Percentiles rank a stretch among this genome's conserved stretches.
Conservation (phyloP, 1,140 invertebrate species). For the Diabrotica virgifera region DNA sequence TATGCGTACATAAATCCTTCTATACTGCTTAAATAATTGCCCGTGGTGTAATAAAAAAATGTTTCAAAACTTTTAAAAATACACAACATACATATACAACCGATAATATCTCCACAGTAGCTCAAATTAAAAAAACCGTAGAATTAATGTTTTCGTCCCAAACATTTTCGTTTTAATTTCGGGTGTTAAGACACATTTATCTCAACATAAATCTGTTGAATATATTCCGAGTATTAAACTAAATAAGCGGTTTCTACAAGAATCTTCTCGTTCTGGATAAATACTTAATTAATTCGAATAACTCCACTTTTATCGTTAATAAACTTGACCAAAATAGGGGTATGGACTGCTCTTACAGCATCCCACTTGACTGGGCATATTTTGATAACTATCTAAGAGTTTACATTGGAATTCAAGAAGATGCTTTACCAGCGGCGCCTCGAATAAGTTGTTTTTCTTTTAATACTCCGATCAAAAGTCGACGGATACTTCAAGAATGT, state of each 20-base stretch:
- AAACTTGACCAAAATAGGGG: background rate
- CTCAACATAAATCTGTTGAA: background rate
- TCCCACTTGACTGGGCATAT: background rate
- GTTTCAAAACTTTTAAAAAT: too few species aligned
- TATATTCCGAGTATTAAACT: background rate
- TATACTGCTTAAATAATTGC: too few species aligned
- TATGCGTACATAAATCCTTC: too few species aligned
- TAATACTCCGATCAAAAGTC: too few species aligned
- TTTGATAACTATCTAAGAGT: slow-evolving; percentile 1
- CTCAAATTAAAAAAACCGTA: too few species aligned
- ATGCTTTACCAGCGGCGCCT: too few species aligned
- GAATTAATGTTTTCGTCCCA: background rate
- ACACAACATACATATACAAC: too few species aligned
- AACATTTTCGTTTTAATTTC: background rate
- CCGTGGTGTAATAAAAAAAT: too few species aligned
- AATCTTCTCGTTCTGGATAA: background rate
- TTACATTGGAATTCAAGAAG: background rate
- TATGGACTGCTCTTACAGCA: background rate
- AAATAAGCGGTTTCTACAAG: background rate
- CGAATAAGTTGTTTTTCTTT: too few species aligned
- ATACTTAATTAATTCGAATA: background rate
- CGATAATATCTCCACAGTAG: too few species aligned
- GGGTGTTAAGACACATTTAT: background rate
- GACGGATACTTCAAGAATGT: too few species aligned
- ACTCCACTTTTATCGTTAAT: background rate